Conservation (phyloP, 92 coral and sea anemone species). For the Zoanthus gigantus region DNA sequence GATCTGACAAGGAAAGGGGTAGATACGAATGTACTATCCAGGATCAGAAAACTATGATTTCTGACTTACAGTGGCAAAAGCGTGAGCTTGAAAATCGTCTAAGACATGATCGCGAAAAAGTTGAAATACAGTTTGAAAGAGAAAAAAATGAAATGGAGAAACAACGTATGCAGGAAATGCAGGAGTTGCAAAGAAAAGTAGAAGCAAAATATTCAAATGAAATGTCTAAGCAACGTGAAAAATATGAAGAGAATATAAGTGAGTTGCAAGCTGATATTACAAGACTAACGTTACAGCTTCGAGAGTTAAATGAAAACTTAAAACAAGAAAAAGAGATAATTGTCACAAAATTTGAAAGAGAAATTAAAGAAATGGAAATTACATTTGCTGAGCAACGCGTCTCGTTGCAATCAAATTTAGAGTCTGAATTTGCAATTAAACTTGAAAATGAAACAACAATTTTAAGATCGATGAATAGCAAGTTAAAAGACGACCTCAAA, state of each 20-base stretch:
- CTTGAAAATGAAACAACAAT: constrained; percentile 91
- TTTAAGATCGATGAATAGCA: constrained; percentile 75
- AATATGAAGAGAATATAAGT: constrained; percentile 84
- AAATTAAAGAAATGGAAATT: constrained; percentile 89
- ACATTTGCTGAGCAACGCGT: constrained; percentile 86
- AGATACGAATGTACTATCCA: constrained; percentile 77
- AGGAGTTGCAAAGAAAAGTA: constrained; percentile 74
- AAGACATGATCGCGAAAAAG: constrained; percentile 86
- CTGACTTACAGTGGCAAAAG: constrained; percentile 95
- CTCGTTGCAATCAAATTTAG: constrained; percentile 72
- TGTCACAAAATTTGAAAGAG: constrained; percentile 87
- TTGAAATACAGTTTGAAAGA: constrained; percentile 85
- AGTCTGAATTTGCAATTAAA: constrained; percentile 85
- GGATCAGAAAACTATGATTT: constrained; percentile 74
- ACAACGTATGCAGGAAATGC: constrained; percentile 70
- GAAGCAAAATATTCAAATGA: constrained; percentile 76
- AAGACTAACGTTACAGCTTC: constrained; percentile 84
- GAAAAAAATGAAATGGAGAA: constrained; percentile 89
- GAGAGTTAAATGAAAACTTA: constrained; percentile 91
- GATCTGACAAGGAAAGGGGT: constrained; percentile 79
- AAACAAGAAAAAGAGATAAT: constrained; percentile 90
- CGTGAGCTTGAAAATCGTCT: constrained; percentile 84
- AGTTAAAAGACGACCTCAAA: constrained; percentile 88
- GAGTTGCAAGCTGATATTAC: constrained; percentile 86
- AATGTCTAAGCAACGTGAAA: constrained; percentile 75